Percentiles rank a stretch among this genome's conserved stretches.
phyloP scores from a whole-genome alignment of 2,113 vertebrate genomes.

The Drymodes brunneopygia region DNA sequence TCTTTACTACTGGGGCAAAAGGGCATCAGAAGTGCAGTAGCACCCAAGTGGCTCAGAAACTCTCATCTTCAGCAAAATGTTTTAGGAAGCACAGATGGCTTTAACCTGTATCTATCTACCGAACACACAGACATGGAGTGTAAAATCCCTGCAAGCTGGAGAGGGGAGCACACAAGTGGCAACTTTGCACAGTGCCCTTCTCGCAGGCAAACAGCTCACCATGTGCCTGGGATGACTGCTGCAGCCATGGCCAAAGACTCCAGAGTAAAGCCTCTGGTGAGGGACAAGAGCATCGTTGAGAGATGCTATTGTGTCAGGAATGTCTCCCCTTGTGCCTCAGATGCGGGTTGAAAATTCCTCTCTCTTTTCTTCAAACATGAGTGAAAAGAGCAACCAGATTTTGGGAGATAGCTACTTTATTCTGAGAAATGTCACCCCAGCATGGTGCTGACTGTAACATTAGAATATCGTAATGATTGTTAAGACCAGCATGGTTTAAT shows the following conservation, averaged over 20 bases:
- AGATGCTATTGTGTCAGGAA: neutral
- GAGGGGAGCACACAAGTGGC: neutral
- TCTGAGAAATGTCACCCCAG: neutral
- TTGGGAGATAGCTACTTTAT: neutral
- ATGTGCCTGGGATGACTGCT: rapidly evolving
- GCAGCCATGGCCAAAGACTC: neutral
- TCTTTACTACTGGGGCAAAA: neutral
- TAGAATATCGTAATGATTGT: neutral
- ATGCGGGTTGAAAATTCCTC: neutral
- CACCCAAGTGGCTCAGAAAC: neutral
- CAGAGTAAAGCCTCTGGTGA: neutral
- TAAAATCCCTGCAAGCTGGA: neutral
- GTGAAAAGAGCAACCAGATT: neutral
- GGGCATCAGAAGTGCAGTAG: neutral
- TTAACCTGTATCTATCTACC: neutral
- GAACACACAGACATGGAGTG: neutral
- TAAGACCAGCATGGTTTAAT: neutral
- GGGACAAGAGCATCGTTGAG: rapidly evolving
- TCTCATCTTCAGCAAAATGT: neutral
- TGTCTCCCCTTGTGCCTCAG: neutral
- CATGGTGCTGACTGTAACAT: neutral
- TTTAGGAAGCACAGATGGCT: neutral
- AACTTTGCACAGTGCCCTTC: neutral
- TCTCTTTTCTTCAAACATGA: neutral
- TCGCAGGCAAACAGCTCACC: neutral